Evolutionary conservation across 2,113 vertebrate genomes (phyloP), one percentile per base, ranked within the genome.

Genomic region (Bubo blakistoni): DNA sequence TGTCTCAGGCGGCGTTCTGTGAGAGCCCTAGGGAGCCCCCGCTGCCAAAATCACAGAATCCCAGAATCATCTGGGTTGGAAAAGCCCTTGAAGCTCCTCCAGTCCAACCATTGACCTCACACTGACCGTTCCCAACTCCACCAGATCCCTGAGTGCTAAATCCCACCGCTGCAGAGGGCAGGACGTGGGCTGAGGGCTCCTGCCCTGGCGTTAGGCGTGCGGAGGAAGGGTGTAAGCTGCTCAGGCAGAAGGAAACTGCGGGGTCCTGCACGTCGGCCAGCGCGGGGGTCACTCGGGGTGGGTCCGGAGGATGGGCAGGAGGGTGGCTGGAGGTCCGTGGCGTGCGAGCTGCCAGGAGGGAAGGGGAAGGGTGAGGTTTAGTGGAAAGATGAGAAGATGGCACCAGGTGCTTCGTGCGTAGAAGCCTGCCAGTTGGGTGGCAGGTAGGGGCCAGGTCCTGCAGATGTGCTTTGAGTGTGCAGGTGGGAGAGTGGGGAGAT

Each of bases 281-380:
- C 1, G 0, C 11, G 58, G 58, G 20, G 13, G 42, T 66, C 9
- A 1, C 57, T 61, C 1, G 0, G 61, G 34, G 36, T n/a, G 57
- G 89, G 46, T 40, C 55, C 4, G 3, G 55, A 34, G 88, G 71
- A 61, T 1, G 9, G n/a, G 59, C 14, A 30, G 5, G 32, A 61
- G 77, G 10, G 34, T 25, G 67, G 30, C 44, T 5, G 5, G 69
- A 44, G n/a, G 25, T 32, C 26, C 1, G 4, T 36, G 54, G 19
- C 5, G 2, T 42, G 38, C 0, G 1, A 34, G 65, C 55, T 81
- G 59, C 38, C 0, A 1, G 58, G 81, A 87, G 55, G 38, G 54
- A 70, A 40, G 10, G 44, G 5, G 63, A 57, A 69, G 26, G 21
- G 26, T 27, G 51, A 36, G 46, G 27, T 61, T 44, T 12, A 24